phyloP scores from a whole-genome alignment of 2,888 invertebrate genomes.

The Euplagia quadripunctaria region DNA sequence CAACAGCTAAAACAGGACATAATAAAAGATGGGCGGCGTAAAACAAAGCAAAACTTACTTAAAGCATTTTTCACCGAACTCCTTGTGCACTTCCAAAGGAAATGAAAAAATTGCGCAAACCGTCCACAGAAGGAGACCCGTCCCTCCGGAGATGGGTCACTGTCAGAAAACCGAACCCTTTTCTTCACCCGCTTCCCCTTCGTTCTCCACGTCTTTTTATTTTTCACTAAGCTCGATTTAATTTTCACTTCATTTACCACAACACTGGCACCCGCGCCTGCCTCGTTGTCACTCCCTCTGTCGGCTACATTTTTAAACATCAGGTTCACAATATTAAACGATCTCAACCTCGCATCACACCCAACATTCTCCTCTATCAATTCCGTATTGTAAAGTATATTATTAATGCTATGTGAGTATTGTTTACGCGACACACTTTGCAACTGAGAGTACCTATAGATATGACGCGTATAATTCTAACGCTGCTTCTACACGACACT shows the following conservation, averaged over 20 bases:
- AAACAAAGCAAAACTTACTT: constrained; percentile 67
- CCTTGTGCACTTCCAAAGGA: constrained; percentile 72
- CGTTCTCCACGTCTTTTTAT: constrained; percentile 64
- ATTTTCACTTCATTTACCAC: constrained; percentile 70
- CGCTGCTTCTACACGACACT: constrained; percentile 63
- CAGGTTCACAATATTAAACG: constrained; percentile 59
- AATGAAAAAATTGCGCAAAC: constrained; percentile 69
- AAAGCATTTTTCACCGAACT: constrained; percentile 67
- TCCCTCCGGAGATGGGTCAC: constrained; percentile 55
- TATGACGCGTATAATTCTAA: constrained; percentile 66
- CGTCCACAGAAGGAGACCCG: constrained; percentile 68
- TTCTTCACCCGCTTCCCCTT: constrained; percentile 66
- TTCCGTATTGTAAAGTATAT: constrained; percentile 63
- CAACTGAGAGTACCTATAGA: constrained; percentile 62
- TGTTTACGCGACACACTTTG: constrained; percentile 62
- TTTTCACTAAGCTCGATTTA: constrained; percentile 73
- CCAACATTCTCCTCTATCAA: constrained; percentile 54
- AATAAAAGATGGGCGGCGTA: constrained; percentile 35
- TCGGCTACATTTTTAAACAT: constrained; percentile 68
- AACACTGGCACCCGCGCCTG: constrained; percentile 54
- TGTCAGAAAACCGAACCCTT: constrained; percentile 77
- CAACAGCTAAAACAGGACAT: constrained; percentile 32
- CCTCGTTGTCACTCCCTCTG: constrained; percentile 45
- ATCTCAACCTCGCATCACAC: constrained; percentile 54
- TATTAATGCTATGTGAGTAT: constrained; percentile 41